Percentiles rank a stretch among this genome's conserved stretches.
Conservation (phyloP, 2,113 vertebrate species). For the Balaeniceps rex region DNA sequence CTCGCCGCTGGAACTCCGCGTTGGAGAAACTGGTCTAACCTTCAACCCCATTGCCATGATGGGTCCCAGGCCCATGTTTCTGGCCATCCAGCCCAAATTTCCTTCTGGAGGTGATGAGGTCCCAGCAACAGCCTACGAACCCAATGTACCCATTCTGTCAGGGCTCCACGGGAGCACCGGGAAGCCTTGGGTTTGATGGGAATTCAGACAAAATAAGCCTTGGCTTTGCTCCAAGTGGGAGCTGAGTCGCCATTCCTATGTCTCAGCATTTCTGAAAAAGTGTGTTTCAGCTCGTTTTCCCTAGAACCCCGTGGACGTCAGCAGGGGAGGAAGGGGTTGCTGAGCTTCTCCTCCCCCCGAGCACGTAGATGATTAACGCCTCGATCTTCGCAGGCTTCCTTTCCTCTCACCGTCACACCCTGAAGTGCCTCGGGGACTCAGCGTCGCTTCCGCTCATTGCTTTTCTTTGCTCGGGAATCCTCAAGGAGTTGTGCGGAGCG, state of each 20-base stretch:
- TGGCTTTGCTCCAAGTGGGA: neutral
- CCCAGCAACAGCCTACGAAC: neutral
- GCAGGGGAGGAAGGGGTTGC: neutral
- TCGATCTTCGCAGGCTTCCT: neutral
- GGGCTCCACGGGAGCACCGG: fast-evolving
- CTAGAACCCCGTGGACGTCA: neutral
- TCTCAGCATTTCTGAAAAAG: neutral
- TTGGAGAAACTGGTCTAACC: neutral
- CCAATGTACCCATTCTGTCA: fast-evolving
- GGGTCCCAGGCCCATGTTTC: neutral
- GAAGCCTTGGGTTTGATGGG: neutral
- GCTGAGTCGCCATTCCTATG: neutral
- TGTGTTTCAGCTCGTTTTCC: neutral
- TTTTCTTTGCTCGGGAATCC: neutral
- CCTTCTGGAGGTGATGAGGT: neutral
- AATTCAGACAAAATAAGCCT: neutral
- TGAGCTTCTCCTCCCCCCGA: neutral
- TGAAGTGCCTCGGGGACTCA: neutral
- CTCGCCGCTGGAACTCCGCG: fast-evolving
- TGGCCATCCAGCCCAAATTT: neutral
- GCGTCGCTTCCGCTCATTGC: neutral
- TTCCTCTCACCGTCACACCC: neutral
- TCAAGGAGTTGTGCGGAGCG: neutral
- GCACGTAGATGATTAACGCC: neutral
- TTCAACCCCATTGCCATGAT: neutral